These are phyloP conservation scores for Streptopelia turtur DNA, from an alignment of 2,797 vertebrate species.

Conservation along the genomic window DNA sequence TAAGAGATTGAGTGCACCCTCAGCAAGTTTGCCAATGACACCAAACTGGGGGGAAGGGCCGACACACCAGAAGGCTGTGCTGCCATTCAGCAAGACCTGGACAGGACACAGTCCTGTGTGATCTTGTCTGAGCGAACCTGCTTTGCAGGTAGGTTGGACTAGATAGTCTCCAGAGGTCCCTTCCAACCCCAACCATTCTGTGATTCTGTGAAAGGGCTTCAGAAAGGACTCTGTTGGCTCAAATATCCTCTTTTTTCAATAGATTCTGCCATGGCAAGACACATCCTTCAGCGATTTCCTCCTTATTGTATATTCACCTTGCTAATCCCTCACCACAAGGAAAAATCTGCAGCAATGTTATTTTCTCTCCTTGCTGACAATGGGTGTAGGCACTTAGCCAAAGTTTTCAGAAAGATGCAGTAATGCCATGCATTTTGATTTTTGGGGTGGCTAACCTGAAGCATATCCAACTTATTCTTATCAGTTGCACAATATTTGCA, in stretches of 20 bases:
- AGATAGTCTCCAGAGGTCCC: no score
- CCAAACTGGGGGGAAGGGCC: no score
- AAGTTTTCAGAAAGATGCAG: constrained; percentile 15
- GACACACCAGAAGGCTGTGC: no score
- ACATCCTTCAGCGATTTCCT: not conserved
- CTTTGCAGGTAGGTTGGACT: no score
- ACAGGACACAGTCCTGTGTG: no score
- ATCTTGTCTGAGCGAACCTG: no score
- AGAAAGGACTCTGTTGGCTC: not conserved
- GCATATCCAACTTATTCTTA: not conserved
- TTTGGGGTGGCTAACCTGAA: not conserved
- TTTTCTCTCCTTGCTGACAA: constrained; percentile 31
- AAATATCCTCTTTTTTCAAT: not conserved
- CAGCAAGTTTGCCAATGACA: no score
- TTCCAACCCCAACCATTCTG: no score
- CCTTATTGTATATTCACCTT: constrained; percentile 40
- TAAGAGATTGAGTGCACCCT: no score
- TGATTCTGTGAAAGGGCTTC: not conserved
- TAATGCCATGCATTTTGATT: not conserved
- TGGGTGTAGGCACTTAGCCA: constrained; percentile 27
- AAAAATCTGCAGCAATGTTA: constrained; percentile 35
- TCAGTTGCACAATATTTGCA: not conserved
- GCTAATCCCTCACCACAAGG: not conserved
- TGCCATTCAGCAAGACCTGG: no score
- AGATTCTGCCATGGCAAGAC: not conserved